These are phyloP conservation scores for Onchidella celtica DNA, from an alignment of 2,888 invertebrate genomes.

Conservation along the genomic window DNA sequence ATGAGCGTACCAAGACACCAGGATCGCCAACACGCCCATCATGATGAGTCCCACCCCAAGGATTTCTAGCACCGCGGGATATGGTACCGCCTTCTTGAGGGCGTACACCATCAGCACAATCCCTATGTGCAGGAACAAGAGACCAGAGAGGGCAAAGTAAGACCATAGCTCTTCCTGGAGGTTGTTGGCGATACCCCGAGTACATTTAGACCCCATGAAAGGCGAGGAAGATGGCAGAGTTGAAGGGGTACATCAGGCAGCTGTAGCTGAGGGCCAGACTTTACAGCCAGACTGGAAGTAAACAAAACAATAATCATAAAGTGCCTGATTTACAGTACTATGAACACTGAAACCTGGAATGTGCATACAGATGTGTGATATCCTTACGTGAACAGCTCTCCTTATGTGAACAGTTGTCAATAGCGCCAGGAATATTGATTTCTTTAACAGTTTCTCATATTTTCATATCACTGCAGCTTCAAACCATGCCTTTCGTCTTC, in stretches of 20 bases:
- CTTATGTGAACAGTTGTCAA: too few species aligned
- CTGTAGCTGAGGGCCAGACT: not conserved
- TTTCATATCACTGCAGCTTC: too few species aligned
- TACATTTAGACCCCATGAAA: conserved; percentile 37
- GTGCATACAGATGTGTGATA: not conserved
- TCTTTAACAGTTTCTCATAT: too few species aligned
- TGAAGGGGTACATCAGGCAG: not conserved
- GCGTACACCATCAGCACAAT: conserved; percentile 55
- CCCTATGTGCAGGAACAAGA: conserved; percentile 51
- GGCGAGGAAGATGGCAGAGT: not conserved
- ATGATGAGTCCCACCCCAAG: conserved; percentile 45
- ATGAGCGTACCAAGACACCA: conserved; percentile 39
- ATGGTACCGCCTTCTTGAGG: conserved; percentile 47
- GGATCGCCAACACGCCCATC: conserved; percentile 28
- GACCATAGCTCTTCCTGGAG: conserved; percentile 54
- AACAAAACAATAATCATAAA: too few species aligned
- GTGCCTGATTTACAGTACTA: too few species aligned
- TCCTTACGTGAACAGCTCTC: too few species aligned
- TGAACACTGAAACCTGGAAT: not conserved
- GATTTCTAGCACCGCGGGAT: conserved; percentile 35
- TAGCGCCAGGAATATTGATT: too few species aligned
- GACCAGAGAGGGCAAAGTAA: conserved; percentile 52
- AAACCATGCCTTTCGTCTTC: too few species aligned
- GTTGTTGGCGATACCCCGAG: conserved; percentile 33
- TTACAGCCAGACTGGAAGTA: not conserved